Conservation (phyloP, 1,140 invertebrate genomes). For the Lasioglossum albipes region DNA sequence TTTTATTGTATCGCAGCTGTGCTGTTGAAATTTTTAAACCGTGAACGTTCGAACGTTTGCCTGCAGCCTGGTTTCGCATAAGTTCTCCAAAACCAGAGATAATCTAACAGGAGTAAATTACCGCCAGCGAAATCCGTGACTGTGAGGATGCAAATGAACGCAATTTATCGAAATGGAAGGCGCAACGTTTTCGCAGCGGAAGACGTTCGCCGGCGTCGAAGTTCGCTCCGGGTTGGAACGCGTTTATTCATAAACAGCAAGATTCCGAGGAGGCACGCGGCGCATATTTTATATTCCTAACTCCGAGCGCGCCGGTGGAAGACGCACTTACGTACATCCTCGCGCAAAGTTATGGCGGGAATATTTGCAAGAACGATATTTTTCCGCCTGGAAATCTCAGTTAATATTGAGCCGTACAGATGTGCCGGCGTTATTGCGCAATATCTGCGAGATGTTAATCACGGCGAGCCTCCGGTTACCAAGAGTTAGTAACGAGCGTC, state of each 20-base stretch:
- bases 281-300: slow-evolving; percentile 25
- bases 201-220: not conserved
- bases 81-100: not conserved
- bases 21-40: too few relatives aligned
- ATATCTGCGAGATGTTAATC: slow-evolving; percentile 71
- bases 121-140: not conserved
- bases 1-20: too few relatives aligned
- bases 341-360: slow-evolving; percentile 14
- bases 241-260: slow-evolving; percentile 32
- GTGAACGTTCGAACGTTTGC: too few relatives aligned
- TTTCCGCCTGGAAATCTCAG: slow-evolving; percentile 57
- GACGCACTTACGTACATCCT: slow-evolving; percentile 40
- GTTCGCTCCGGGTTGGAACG: not conserved
- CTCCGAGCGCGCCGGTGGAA: not conserved
- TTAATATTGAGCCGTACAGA: slow-evolving; percentile 66
- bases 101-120: not conserved
- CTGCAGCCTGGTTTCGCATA: not conserved
- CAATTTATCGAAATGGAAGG: slow-evolving; percentile 12
- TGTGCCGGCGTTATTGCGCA: slow-evolving; percentile 66
- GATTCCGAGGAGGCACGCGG: not conserved
- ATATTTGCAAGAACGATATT: slow-evolving; percentile 62
- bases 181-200: not conserved
- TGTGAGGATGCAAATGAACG: slow-evolving; percentile 1
- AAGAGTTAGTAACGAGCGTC: not conserved
- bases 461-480: slow-evolving; percentile 28